Conservation (phyloP, 2,113 vertebrate genomes). For the Daboia siamensis region DNA sequence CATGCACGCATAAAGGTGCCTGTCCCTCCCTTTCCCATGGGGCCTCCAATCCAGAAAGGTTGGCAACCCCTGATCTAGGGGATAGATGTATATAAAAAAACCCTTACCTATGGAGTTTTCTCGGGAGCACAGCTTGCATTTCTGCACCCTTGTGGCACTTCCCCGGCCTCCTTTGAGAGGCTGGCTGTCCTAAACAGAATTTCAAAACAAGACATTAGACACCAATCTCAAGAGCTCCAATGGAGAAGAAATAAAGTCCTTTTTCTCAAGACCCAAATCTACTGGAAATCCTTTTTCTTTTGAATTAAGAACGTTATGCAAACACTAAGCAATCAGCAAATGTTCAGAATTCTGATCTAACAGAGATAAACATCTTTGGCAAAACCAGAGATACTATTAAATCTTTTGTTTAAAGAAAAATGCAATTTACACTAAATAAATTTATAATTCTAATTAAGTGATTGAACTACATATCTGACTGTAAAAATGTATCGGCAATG, state of each 20-base stretch:
- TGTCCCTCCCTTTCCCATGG: no score
- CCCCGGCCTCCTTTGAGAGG: constrained; percentile 92
- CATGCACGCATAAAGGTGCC: no score
- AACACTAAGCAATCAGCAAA: neutral
- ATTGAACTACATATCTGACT: neutral
- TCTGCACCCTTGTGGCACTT: constrained; percentile 95
- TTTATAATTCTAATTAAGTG: neutral
- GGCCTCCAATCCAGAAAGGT: no score
- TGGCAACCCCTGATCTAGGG: neutral
- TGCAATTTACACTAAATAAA: neutral
- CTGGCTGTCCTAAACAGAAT: constrained; percentile 78
- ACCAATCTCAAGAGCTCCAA: neutral
- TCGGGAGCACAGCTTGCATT: constrained; percentile 94
- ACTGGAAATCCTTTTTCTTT: neutral
- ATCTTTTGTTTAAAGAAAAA: neutral
- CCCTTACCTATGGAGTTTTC: constrained; percentile 93
- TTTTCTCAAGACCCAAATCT: neutral
- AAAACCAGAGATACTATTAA: neutral
- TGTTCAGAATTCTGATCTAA: neutral
- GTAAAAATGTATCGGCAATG: neutral
- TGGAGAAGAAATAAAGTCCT: neutral
- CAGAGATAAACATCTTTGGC: neutral
- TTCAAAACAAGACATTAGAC: constrained; percentile 11
- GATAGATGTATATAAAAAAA: neutral
- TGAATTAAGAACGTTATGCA: neutral